phyloP scores from a whole-genome alignment of 2,797 vertebrate species.

The Dendrocincla fuliginosa region DNA sequence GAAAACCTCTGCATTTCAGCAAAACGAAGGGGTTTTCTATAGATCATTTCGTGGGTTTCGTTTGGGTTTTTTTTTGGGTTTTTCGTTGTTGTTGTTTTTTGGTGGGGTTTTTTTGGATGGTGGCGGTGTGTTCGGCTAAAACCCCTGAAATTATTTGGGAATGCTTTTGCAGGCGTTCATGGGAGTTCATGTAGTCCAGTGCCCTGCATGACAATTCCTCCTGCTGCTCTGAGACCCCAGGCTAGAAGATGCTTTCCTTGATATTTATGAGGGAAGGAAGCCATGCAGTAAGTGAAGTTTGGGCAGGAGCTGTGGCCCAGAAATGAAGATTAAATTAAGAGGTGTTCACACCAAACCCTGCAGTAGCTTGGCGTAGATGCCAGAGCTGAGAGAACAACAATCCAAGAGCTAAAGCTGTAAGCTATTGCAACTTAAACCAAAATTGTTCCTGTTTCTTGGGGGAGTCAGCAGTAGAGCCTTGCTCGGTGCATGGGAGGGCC shows the following conservation, averaged over 20 bases:
- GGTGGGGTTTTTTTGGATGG: rapidly evolving
- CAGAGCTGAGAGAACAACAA: background rate
- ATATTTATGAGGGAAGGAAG: background rate
- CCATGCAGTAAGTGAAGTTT: background rate
- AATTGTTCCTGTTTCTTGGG: rapidly evolving
- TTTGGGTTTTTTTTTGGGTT: rapidly evolving
- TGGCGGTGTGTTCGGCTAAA: background rate
- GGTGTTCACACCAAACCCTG: background rate
- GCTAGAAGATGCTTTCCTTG: rapidly evolving
- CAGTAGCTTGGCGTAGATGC: background rate
- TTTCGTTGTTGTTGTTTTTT: background rate
- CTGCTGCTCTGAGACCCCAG: background rate
- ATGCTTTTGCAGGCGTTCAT: background rate
- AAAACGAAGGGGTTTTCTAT: background rate
- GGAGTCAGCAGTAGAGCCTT: background rate
- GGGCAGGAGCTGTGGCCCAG: background rate
- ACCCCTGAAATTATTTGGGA: background rate
- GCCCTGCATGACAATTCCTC: background rate
- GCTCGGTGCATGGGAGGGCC: background rate
- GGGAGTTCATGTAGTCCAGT: background rate
- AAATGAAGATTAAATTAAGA: background rate
- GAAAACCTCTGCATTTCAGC: background rate
- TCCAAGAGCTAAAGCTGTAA: background rate
- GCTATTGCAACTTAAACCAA: background rate
- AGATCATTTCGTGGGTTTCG: too few species aligned